A percentile compares a stretch with the other conserved stretches of the same genome.
These are phyloP conservation scores for Trichopoda pennipes DNA, from an alignment of 2,888 invertebrate species.

Conservation along the genomic window DNA sequence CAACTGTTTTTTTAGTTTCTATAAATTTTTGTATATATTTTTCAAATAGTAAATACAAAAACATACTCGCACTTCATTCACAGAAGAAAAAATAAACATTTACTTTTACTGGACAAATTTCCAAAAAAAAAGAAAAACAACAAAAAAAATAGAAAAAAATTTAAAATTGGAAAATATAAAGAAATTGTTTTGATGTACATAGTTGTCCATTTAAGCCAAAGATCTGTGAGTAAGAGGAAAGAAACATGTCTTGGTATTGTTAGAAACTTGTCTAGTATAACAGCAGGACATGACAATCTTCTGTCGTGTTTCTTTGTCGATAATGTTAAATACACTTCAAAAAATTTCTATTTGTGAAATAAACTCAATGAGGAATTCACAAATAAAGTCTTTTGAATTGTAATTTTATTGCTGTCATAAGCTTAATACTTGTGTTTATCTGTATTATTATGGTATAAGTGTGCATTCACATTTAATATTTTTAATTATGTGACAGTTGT, in stretches of 20 bases:
- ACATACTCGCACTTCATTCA: neutral
- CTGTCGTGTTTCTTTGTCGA: slow-evolving; percentile 42
- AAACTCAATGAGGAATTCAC: neutral
- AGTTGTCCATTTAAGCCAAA: neutral
- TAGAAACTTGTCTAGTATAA: slow-evolving; percentile 31
- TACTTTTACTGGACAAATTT: slow-evolving; percentile 3
- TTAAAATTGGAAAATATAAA: neutral
- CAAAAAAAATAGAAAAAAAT: no score
- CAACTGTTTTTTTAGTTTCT: slow-evolving; percentile 20
- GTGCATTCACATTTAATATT: neutral
- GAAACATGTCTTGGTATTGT: slow-evolving; percentile 16
- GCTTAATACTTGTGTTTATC: slow-evolving; percentile 28
- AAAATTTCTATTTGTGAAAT: slow-evolving; percentile 7
- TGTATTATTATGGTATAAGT: neutral
- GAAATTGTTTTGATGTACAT: neutral
- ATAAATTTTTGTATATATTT: neutral
- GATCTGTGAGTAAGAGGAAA: neutral
- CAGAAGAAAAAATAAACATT: neutral
- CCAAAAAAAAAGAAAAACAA: neutral
- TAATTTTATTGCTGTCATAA: neutral
- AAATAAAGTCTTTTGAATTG: neutral
- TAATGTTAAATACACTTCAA: slow-evolving; percentile 37
- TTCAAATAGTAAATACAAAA: slow-evolving; percentile 28
- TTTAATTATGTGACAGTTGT: slow-evolving; percentile 41
- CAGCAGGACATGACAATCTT: slow-evolving; percentile 51